Percentiles rank a stretch among this genome's conserved stretches.
Conservation (phyloP, 2,888 invertebrate genomes). For the Lepidocyrtinus sp. region DNA sequence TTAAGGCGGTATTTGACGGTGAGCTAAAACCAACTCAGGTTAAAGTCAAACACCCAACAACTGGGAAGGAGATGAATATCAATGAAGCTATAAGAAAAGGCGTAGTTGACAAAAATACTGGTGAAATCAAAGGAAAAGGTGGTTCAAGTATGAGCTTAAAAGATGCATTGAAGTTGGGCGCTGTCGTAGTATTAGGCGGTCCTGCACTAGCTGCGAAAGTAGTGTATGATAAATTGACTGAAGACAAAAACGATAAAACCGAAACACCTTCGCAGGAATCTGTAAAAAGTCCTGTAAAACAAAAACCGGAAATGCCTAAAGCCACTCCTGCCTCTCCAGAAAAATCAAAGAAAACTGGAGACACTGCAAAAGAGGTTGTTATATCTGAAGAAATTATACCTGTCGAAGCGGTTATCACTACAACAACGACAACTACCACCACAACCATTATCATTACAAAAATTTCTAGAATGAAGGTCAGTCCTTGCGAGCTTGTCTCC, state of each 20-base stretch:
- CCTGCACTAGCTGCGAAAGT: conserved; percentile 75
- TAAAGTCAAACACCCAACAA: conserved; percentile 80
- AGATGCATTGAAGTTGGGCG: conserved; percentile 84
- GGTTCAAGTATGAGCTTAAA: conserved; percentile 78
- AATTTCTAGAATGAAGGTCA: conserved; percentile 65
- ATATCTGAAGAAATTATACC: conserved; percentile 70
- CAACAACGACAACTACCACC: conserved; percentile 67
- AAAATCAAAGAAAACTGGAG: not conserved
- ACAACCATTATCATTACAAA: conserved; percentile 68
- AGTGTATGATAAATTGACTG: conserved; percentile 47
- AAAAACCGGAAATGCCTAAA: not conserved
- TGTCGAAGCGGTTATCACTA: conserved; percentile 67
- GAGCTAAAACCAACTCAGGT: conserved; percentile 80
- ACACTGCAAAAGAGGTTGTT: conserved; percentile 28
- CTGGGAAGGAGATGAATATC: conserved; percentile 79
- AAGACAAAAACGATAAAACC: not conserved
- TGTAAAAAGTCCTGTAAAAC: not conserved
- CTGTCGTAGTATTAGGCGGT: conserved; percentile 83
- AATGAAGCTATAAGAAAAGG: conserved; percentile 84
- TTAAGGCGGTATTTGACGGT: conserved; percentile 83
- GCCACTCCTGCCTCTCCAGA: not conserved
- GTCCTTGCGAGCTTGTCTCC: conserved; percentile 83
- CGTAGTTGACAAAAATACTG: conserved; percentile 81
- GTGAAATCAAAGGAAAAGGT: conserved; percentile 78
- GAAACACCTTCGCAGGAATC: not conserved